A percentile compares a stretch with the other conserved stretches of the same genome.
Conservation (phyloP, 2,113 vertebrate species). For the Heterochromis multidens region DNA sequence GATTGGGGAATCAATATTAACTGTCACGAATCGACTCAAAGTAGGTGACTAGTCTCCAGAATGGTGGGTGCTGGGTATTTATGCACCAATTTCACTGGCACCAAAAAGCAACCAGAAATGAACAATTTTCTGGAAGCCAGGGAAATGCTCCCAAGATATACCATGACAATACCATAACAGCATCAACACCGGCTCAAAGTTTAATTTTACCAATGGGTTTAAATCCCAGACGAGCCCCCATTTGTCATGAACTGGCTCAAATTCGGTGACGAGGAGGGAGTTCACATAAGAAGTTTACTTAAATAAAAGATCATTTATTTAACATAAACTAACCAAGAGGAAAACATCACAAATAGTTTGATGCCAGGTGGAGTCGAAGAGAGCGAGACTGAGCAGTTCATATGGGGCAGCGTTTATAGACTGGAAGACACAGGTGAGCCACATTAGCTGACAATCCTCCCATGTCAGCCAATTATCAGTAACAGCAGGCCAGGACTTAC, state of each 20-base stretch:
- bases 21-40: not conserved
- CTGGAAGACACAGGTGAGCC: not conserved
- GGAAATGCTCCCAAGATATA: not conserved
- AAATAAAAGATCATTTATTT: not conserved
- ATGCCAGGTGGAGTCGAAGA: not conserved
- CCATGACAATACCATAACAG: too few species aligned
- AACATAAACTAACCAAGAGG: not conserved
- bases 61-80: not conserved
- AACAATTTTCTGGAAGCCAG: not conserved
- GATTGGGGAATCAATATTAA: not conserved
- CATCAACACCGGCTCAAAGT: not conserved
- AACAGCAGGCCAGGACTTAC: not conserved
- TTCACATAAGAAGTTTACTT: not conserved
- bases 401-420: not conserved
- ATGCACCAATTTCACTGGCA: not conserved
- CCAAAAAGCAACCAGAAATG: not conserved
- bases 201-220: not conserved
- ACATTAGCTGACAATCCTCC: not conserved
- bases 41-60: not conserved
- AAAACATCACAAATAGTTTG: not conserved
- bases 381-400: not conserved
- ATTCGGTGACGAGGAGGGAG: not conserved
- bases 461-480: not conserved
- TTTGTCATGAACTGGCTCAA: not conserved
- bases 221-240: not conserved